Evolutionary conservation across 2,797 vertebrate species (phyloP).

Genomic region (Alosa sapidissima): DNA sequence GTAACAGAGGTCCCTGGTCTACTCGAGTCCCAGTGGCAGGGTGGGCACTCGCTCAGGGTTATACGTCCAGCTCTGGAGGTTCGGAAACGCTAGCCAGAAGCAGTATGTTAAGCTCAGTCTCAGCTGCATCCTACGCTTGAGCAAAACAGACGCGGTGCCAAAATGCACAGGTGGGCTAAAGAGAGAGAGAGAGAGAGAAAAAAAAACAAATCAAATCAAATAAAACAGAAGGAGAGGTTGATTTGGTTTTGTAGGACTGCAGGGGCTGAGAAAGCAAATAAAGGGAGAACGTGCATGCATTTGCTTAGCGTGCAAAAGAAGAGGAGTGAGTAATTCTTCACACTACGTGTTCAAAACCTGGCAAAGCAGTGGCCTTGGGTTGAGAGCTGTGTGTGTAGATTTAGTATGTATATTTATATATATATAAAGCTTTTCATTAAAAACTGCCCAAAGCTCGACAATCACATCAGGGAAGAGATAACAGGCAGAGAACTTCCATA

Average conservation of each 20-base stretch:
- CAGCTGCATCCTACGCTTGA: background rate
- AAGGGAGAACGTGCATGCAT: background rate
- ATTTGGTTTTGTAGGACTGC: constrained; percentile 2
- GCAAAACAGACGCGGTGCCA: background rate
- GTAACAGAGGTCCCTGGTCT: background rate
- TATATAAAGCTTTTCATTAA: constrained; percentile 21
- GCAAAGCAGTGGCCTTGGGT: background rate
- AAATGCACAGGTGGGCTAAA: background rate
- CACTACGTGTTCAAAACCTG: constrained; percentile 5
- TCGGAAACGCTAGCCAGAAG: background rate
- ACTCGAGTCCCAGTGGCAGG: background rate
- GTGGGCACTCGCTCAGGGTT: background rate
- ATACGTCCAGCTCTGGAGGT: background rate
- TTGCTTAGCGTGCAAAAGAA: constrained; percentile 14
- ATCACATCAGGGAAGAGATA: background rate
- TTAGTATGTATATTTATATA: background rate
- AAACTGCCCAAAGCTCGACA: background rate
- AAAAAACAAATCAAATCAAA: background rate
- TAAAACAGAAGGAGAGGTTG: background rate
- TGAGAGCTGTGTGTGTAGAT: background rate
- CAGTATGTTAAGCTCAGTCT: background rate
- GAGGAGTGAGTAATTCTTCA: background rate
- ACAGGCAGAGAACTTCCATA: background rate
- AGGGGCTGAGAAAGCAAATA: background rate
- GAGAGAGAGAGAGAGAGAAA: background rate